Evolutionary conservation across 2,888 invertebrate genomes (phyloP).

Genomic region (Trissonchulus sp.): DNA sequence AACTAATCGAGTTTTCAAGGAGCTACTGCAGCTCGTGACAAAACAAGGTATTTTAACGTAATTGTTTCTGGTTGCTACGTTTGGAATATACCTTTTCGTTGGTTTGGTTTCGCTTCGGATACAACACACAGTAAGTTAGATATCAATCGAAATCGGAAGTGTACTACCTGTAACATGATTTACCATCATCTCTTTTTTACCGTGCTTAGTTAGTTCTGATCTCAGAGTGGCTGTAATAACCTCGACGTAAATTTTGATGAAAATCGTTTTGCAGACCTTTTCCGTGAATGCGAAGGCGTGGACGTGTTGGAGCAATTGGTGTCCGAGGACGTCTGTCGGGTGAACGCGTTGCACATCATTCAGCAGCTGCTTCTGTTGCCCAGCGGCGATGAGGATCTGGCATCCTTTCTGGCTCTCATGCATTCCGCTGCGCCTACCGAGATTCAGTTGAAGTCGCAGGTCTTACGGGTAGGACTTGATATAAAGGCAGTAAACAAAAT

Average conservation of each 20-base stretch:
- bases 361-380: conserved; percentile 79
- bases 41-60: no score
- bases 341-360: conserved; percentile 63
- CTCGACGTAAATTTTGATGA: background rate
- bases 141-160: background rate
- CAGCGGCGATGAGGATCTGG: conserved; percentile 94
- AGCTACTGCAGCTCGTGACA: no score
- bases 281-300: conserved; percentile 87
- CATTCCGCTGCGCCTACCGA: conserved; percentile 78
- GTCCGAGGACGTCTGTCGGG: conserved; percentile 45
- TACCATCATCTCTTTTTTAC: no score
- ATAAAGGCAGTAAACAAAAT: no score
- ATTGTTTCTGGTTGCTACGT: no score
- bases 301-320: conserved; percentile 78
- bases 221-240: no score
- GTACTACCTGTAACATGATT: background rate
- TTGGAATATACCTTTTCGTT: no score
- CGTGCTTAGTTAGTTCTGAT: no score
- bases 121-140: no score
- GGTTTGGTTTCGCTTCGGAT: no score
- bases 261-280: conserved; percentile 60
- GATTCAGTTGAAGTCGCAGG: conserved; percentile 76
- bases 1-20: no score
- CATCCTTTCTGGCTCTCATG: conserved; percentile 79
- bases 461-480: conserved; percentile 64